These are phyloP conservation scores for Cariama cristata DNA, from an alignment of 2,113 vertebrate genomes.

Conservation along the genomic window DNA sequence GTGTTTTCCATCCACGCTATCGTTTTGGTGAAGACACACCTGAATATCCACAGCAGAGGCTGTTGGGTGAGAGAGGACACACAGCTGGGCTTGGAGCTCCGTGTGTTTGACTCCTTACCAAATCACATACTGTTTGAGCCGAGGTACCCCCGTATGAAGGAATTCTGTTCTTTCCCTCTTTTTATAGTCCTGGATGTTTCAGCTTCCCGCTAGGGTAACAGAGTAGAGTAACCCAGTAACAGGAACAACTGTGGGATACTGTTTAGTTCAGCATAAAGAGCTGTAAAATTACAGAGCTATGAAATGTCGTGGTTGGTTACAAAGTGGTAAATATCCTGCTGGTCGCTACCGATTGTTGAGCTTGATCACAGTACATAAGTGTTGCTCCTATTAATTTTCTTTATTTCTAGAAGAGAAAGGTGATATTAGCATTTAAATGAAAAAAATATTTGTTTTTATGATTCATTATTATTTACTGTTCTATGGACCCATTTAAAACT, in stretches of 20 bases:
- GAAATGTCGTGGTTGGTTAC: not conserved
- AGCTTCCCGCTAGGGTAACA: not conserved
- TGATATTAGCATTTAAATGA: slow-evolving; percentile 48
- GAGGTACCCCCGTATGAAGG: accelerated
- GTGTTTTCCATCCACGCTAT: not conserved
- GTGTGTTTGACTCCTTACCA: accelerated
- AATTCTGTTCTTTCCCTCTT: accelerated
- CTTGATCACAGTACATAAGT: not conserved
- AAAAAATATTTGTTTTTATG: not conserved
- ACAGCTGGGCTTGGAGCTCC: not conserved
- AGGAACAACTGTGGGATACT: not conserved
- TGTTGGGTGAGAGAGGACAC: not conserved
- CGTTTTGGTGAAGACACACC: not conserved
- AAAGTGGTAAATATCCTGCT: not conserved
- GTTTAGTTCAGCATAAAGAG: not conserved
- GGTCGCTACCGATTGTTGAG: not conserved
- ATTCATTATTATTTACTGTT: slow-evolving; percentile 27
- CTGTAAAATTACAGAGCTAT: not conserved
- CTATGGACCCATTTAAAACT: not conserved
- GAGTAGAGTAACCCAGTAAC: not conserved
- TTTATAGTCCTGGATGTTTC: not conserved
- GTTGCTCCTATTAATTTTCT: not conserved
- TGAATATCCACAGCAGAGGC: not conserved
- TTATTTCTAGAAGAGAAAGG: slow-evolving; percentile 29
- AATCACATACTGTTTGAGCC: not conserved